Evolutionary conservation across 2,888 invertebrate species (phyloP).

Genomic region (Pachliopta kotzebuea): DNA sequence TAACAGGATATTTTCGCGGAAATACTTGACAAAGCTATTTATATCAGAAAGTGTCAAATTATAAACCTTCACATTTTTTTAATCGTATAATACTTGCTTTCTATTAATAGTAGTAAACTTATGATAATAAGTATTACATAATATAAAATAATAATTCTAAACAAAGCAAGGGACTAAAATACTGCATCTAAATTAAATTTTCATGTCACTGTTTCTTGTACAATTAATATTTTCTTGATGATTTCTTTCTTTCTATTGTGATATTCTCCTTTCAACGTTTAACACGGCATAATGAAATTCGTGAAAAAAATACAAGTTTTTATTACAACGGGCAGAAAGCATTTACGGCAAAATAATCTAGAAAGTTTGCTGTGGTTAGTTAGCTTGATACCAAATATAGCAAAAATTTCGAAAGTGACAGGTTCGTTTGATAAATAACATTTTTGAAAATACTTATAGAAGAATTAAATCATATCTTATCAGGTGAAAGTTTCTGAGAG

Average conservation of each 20-base stretch:
- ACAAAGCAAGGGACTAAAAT: background rate
- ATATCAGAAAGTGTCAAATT: no score
- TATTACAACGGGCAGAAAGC: constrained; percentile 34
- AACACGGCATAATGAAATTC: constrained; percentile 30
- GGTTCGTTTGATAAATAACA: constrained; percentile 35
- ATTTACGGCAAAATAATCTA: constrained; percentile 42
- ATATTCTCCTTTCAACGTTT: constrained; percentile 1
- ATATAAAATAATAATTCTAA: background rate
- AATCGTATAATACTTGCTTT: no score
- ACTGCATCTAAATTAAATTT: background rate
- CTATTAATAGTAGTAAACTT: no score
- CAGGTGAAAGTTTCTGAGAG: no score
- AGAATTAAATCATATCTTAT: background rate
- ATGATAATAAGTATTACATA: background rate
- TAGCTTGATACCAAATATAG: constrained; percentile 49
- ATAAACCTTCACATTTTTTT: no score
- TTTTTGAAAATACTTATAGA: background rate
- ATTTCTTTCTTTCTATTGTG: constrained; percentile 1
- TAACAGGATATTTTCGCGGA: no score
- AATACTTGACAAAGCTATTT: no score
- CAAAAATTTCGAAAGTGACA: constrained; percentile 43
- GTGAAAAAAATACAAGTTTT: constrained; percentile 32
- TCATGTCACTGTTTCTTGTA: background rate
- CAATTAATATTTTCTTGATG: background rate
- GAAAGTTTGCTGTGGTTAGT: constrained; percentile 53